phyloP scores from a whole-genome alignment of 1,140 invertebrate species.

The Philaenus spumarius region DNA sequence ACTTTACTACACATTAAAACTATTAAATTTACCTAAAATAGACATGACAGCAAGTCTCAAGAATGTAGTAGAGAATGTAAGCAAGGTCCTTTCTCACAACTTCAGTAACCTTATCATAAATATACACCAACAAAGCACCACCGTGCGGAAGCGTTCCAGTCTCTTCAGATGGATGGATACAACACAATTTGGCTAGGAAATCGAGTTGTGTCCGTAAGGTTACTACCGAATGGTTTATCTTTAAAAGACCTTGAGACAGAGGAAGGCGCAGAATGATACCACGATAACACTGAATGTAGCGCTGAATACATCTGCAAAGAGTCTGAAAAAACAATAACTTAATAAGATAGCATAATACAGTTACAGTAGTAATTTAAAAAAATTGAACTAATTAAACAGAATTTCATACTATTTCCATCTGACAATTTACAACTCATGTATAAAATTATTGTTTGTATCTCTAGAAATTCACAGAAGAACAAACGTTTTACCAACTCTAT shows the following conservation, averaged over 20 bases:
- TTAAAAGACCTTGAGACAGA: constrained; percentile 39
- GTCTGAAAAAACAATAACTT: constrained; percentile 38
- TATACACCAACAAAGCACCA: neutral
- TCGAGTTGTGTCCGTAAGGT: neutral
- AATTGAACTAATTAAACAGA: neutral
- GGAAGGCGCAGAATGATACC: constrained; percentile 43
- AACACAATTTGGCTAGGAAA: constrained; percentile 1
- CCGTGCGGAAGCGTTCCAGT: too few species aligned
- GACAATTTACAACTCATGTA: too few species aligned
- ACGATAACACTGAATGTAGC: constrained; percentile 48
- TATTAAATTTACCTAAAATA: constrained; percentile 49
- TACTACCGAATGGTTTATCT: constrained; percentile 24
- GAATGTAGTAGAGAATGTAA: constrained; percentile 46
- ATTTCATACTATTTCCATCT: neutral
- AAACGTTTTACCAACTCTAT: too few species aligned
- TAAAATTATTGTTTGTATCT: too few species aligned
- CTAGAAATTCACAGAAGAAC: too few species aligned
- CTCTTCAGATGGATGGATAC: too few species aligned
- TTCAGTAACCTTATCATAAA: constrained; percentile 37
- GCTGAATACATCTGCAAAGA: constrained; percentile 47
- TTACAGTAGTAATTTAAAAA: neutral
- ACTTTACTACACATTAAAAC: neutral
- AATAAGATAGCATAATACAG: neutral
- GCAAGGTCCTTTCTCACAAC: constrained; percentile 47
- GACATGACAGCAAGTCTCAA: constrained; percentile 51